phyloP scores from a whole-genome alignment of 2,113 vertebrate genomes.

The Paracanthobrama guichenoti region DNA sequence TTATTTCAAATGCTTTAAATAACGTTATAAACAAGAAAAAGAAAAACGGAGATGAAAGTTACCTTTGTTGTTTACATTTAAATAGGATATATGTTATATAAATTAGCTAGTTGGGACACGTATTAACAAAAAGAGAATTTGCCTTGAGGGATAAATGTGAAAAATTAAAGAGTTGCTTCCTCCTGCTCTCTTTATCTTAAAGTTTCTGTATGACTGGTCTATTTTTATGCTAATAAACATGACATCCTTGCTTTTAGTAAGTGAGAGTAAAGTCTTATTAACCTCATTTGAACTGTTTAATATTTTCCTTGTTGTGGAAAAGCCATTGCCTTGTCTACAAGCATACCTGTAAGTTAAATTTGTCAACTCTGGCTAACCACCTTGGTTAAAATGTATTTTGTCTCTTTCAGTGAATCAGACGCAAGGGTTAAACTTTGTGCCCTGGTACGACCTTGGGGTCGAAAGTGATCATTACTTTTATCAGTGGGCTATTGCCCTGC shows the following conservation, averaged over 20 bases:
- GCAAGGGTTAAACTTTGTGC: neutral
- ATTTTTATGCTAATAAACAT: neutral
- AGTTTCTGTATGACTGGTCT: constrained; percentile 21
- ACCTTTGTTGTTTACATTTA: neutral
- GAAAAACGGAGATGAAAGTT: neutral
- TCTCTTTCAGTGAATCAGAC: constrained; percentile 50
- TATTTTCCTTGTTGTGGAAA: neutral
- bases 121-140: neutral
- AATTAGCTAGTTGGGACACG: neutral
- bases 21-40: no score
- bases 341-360: neutral
- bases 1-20: neutral
- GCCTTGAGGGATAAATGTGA: neutral
- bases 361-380: neutral
- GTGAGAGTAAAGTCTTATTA: neutral
- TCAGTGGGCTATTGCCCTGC: constrained; percentile 20
- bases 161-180: neutral
- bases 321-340: neutral
- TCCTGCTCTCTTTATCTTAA: neutral
- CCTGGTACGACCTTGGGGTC: constrained; percentile 17
- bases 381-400: constrained; percentile 24
- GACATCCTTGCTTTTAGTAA: neutral
- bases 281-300: neutral
- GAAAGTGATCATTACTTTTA: constrained; percentile 34
- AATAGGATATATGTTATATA: neutral